Percentiles rank a stretch among this genome's conserved stretches.
These are phyloP conservation scores for Aphodius sticticus DNA, from an alignment of 2,888 invertebrate genomes.

Conservation along the genomic window DNA sequence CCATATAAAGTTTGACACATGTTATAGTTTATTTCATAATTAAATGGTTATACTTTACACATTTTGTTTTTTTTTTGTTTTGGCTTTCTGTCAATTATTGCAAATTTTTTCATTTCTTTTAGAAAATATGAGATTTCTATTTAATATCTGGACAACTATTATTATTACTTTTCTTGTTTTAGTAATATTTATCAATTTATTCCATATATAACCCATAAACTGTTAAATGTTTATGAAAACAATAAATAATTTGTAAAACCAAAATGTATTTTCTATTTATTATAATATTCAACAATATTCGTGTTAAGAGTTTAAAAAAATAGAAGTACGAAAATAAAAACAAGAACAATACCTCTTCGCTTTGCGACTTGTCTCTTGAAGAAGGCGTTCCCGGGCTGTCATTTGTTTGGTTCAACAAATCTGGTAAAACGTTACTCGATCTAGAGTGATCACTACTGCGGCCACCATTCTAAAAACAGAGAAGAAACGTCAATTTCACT, in stretches of 20 bases:
- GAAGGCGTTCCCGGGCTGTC: conserved; percentile 83
- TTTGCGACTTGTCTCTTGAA: conserved; percentile 90
- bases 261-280: background rate
- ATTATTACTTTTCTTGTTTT: too few species aligned
- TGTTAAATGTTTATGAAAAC: background rate
- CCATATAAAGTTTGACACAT: too few species aligned
- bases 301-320: background rate
- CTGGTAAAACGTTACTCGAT: conserved; percentile 93
- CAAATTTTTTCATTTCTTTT: too few species aligned
- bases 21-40: too few species aligned
- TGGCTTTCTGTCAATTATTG: too few species aligned
- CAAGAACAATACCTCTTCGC: conserved; percentile 83
- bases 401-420: conserved; percentile 89
- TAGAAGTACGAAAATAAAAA: background rate
- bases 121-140: too few species aligned
- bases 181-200: background rate
- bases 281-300: background rate
- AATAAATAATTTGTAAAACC: background rate
- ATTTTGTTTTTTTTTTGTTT: too few species aligned
- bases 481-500: background rate
- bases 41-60: too few species aligned
- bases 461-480: conserved; percentile 47
- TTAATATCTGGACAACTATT: too few species aligned
- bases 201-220: background rate
- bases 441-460: conserved; percentile 71